Base-by-base conservation (phyloP, 2,888 invertebrate species). In the Spodoptera exigua region DNA sequence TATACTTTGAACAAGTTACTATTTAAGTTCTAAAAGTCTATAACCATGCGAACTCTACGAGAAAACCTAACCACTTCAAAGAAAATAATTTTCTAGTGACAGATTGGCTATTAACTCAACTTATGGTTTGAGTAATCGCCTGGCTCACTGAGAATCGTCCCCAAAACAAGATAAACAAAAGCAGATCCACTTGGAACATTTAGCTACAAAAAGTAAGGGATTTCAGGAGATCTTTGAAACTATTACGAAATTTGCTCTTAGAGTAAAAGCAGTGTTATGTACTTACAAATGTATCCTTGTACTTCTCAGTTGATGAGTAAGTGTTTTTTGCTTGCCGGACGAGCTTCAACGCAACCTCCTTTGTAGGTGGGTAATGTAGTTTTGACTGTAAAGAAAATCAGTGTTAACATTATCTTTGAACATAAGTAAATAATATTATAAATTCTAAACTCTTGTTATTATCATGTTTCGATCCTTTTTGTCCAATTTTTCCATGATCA, bases 211-310 rank as follows among this genome's bases (percentile, higher is more conserved):
- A 14, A 4, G 17, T 17, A n/a, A 2, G 0, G 13, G 11, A 18
- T 35, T 61, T n/a, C 14, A 17, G 7, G 18, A 32, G 36, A 2
- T 9, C 14, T 16, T 14, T 37, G 3, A 3, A 18, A 9, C 1
- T 13, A 37, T 32, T 11, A 27, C 7, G 13, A 34, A 61, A 60
- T 43, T 21, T 3, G 17, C 9, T 53, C 35, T 52, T 44, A 40
- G 62, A 63, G 58, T 79, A 73, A 75, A 74, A 77, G 78, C 76
- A 65, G 59, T 74, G 39, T 64, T 58, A 53, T 59, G 56, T 83
- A 91, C 93, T 93, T 87, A 93, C 93, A 76, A 92, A 86, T 83
- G 80, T 78, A 73, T 91, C 87, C 81, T 89, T 90, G 84, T 90
- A 91, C 61, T 75, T 77, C 62, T 76, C 80, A 76, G 90, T 85